Percentiles rank a stretch among this genome's conserved stretches.
Evolutionary conservation across 1,140 invertebrate species (phyloP).

Genomic region (Achatina immaculata): DNA sequence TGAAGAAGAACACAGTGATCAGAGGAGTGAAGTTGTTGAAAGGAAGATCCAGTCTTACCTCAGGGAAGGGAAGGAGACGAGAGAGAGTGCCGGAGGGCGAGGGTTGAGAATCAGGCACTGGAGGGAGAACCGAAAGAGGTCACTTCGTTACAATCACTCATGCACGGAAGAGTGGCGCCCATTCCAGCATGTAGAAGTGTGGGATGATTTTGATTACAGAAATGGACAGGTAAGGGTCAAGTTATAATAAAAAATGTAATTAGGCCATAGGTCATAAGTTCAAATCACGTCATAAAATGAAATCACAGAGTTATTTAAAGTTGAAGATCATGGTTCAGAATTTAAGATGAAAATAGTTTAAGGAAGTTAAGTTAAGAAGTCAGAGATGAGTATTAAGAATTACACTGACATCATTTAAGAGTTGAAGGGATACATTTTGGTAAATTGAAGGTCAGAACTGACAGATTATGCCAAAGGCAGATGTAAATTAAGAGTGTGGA

Average conservation of each 20-base stretch:
- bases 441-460: too few species aligned
- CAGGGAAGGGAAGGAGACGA: slow-evolving; percentile 11
- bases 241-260: not conserved
- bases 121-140: slow-evolving; percentile 23
- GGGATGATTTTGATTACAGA: slow-evolving; percentile 69
- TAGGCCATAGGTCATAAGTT: not conserved
- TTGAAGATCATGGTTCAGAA: not conserved
- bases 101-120: slow-evolving; percentile 27
- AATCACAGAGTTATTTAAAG: not conserved
- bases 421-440: too few species aligned
- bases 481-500: too few species aligned
- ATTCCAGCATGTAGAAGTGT: slow-evolving; percentile 61
- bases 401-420: too few species aligned
- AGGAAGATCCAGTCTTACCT: slow-evolving; percentile 15
- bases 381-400: too few species aligned
- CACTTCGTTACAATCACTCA: slow-evolving; percentile 48
- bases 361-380: too few species aligned
- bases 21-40: not conserved
- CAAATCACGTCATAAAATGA: not conserved
- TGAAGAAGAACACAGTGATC: not conserved
- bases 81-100: slow-evolving; percentile 17
- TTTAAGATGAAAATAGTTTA: too few species aligned
- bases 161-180: slow-evolving; percentile 63
- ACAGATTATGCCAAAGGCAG: too few species aligned
- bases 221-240: slow-evolving; percentile 70